Evolutionary conservation across 2,797 vertebrate genomes (phyloP), one percentile per base, ranked within the genome.

Genomic region (Aviceda leuphotes): DNA sequence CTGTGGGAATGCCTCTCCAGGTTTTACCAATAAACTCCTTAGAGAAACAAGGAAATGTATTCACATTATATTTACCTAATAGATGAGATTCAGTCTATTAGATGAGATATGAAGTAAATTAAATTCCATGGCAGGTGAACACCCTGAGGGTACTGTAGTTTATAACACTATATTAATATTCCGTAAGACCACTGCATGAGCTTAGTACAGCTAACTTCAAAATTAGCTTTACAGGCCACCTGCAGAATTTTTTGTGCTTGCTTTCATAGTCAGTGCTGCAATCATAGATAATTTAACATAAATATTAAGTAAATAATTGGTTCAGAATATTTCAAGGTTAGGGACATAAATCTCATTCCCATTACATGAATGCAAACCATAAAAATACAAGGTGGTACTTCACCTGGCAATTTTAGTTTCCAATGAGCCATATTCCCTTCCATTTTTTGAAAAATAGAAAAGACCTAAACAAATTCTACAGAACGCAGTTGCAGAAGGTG

Each of bases 301-400:
- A 98, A 98, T 98, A 98, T 98, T 98, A 98, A 98, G 97, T 97
- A 98, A 98, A 98, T 98, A 98, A 98, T 98, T 98, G 94, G 94
- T 97, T 97, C 91, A 88, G 97, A 98, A 97, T 97, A 98, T 97
- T 97, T 97, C 95, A 97, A 96, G 96, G 94, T 97, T 97, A 96
- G 93, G 80, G 88, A 97, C 93, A 95, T 97, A 98, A 98, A 98
- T 98, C 90, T 96, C 92, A 91, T 94, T 98, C 86, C 95, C 81
- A 88, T 96, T 96, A 94, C 89, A 93, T 71, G 88, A 95, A 96
- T 93, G 78, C 84, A 97, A 96, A 94, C 87, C 59, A 76, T 97
- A 96, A 97, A 97, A 97, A 93, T 85, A 93, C 55, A 95, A 93
- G 87, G 65, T 97, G 87, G 70, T 96, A 47, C 81, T 92, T 97